phyloP scores from a whole-genome alignment of 2,113 vertebrate species.

The Rhipidura dahli region DNA sequence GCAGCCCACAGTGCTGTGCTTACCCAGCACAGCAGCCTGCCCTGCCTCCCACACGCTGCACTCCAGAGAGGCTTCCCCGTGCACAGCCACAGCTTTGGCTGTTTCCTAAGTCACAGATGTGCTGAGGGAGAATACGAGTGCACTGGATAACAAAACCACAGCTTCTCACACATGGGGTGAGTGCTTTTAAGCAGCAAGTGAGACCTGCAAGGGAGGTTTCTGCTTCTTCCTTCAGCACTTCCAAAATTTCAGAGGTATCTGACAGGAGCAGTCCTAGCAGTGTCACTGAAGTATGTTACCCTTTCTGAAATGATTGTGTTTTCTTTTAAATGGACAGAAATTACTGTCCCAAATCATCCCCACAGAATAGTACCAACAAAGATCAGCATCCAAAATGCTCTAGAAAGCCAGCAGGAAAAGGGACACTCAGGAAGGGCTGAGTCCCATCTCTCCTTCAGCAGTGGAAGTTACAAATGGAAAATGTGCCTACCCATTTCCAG shows the following conservation, averaged over 20 bases:
- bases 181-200: neutral
- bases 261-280: neutral
- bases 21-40: neutral
- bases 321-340: neutral
- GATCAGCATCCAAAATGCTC: neutral
- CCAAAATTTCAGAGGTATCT: neutral
- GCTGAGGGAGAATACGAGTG: neutral
- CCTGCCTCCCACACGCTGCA: neutral
- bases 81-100: neutral
- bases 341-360: neutral
- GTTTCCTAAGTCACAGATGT: neutral
- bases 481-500: neutral
- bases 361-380: neutral
- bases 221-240: neutral
- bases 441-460: neutral
- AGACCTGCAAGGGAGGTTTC: neutral
- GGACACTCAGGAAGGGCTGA: neutral
- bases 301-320: neutral
- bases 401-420: neutral
- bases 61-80: neutral
- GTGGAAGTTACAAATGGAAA: neutral
- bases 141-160: neutral
- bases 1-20: rapidly evolving
- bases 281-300: neutral
- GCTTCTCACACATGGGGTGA: neutral